Conservation (phyloP, 35 echinoderm and acorn worm genomes). For the Acanthaster planci region DNA sequence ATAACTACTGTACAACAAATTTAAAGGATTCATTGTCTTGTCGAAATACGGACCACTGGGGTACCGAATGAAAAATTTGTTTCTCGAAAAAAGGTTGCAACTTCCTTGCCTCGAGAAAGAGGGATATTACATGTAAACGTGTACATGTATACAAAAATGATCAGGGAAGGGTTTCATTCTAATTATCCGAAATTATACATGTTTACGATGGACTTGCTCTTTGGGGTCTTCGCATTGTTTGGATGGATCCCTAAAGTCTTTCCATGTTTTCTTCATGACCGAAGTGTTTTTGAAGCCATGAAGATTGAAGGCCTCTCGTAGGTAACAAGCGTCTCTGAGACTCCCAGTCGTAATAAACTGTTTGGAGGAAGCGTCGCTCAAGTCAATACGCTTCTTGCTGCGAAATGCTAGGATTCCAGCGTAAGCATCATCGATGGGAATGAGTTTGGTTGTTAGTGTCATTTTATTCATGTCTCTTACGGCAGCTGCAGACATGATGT, state of each 20-base stretch:
- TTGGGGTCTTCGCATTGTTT: conserved; percentile 30
- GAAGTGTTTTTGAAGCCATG: conserved; percentile 79
- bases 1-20: no score
- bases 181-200: background rate
- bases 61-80: no score
- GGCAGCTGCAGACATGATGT: conserved; percentile 66
- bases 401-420: conserved; percentile 85
- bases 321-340: conserved; percentile 69
- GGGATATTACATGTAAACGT: no score
- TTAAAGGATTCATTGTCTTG: no score
- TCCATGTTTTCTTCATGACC: conserved; percentile 69
- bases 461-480: conserved; percentile 59
- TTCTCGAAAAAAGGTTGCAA: no score
- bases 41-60: no score
- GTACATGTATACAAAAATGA: no score
- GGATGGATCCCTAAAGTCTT: conserved; percentile 41
- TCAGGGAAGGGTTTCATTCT: no score
- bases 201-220: background rate
- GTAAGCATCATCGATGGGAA: conserved; percentile 93
- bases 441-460: conserved; percentile 68
- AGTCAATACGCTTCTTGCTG: background rate
- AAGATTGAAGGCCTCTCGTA: conserved; percentile 75
- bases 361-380: conserved; percentile 35
- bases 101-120: no score
- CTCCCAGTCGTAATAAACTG: conserved; percentile 78